Base-by-base conservation (phyloP, 2,113 vertebrate species). In the Nyctibius bracteatus region DNA sequence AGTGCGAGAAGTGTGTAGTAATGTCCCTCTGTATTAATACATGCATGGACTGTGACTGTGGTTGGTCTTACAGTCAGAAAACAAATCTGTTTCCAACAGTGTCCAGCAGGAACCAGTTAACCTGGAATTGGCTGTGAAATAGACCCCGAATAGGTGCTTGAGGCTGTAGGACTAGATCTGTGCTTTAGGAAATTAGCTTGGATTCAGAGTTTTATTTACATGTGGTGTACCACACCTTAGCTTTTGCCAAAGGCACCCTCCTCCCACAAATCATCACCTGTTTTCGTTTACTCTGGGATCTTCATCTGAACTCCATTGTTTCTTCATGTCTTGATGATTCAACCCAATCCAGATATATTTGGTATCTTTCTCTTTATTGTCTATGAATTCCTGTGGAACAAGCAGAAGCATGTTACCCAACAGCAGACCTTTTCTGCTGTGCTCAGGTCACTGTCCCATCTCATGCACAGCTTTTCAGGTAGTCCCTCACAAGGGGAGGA, bases 311-410 rank as follows among this genome's bases (percentile, higher is more conserved):
- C 24, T 73, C 77, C 31, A 1, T 22, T 71, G 47, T 81, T 81
- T 73, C 59, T 84, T 22, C 17, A 9, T 25, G n/a, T 52, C 80
- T 83, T 57, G 19, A 30, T 2, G 6, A 12, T 46, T 37, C 18
- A 0, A 19, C 20, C 13, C 72, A 81, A 95, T 88, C 96, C 96
- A 97, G 19, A 96, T 89, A 14, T 97, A 97, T 84, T 92, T 97
- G 63, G 46, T 81, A 23, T 92, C 96, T 84, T 92, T 95, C 51
- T 91, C 59, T 78, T 84, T 96, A 4, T 16, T 91, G 84, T 97
- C 96, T 89, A 96, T 92, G n/a, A 95, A 97, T 28, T 97, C 95
- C 96, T 97, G 81, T 30, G 77, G 63, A 81, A 61, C 17, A 31
- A 92, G 55, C 6, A 89, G 83, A 91, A 83, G 22, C 20, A 16